Base-by-base conservation (phyloP, 1,140 invertebrate genomes). In the Drosophila tristis region DNA sequence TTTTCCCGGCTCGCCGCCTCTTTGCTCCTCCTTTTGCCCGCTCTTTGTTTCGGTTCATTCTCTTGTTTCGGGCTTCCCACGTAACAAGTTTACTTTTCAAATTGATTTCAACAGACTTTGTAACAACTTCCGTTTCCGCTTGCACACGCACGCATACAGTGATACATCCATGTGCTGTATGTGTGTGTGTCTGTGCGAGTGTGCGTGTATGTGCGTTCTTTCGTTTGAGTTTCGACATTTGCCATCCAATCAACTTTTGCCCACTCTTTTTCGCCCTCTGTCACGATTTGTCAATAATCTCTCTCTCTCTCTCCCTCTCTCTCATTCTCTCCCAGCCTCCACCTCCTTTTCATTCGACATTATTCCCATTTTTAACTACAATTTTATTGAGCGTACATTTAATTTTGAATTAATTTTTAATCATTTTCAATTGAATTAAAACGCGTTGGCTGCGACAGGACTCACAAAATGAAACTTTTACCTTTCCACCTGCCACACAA, bases 391-490 rank as follows among this genome's bases (percentile, higher is more conserved):
- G 81, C 75, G 67, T 55, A 61, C 78, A 86, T 86, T 86, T 86
- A 87, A 87, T 86, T 87, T 87, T 49, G 78, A 82, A 87, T 86
- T 82, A 86, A 86, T 87, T 78, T 78, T 86, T 86, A 87, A 86
- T 86, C 74, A 82, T 66, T 71, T 65, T 49, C 61, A 86, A 86
- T 86, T 86, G 81, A 86, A 86, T 86, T 87, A 78, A 87, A 86
- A 80, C 65, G 70, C 64, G 64, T 57, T 60, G 74, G 48, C 62
- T 45, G 71, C 35, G 42, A 54, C 57, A 65, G 47, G 42, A 57
- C 39, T 49, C 64, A n/a, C 11, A 58, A 44, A 77, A 43, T 29
- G 42, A 50, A 50, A 26, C 15, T 61, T 48, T 57, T 56, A 39
- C 57, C 45, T 48, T 20, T 13, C 55, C 31, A 11, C 13, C 13